A percentile compares a stretch with the other conserved stretches of the same genome.
Evolutionary conservation across 1,140 invertebrate genomes (phyloP).

Genomic region (Diachasma alloeum): DNA sequence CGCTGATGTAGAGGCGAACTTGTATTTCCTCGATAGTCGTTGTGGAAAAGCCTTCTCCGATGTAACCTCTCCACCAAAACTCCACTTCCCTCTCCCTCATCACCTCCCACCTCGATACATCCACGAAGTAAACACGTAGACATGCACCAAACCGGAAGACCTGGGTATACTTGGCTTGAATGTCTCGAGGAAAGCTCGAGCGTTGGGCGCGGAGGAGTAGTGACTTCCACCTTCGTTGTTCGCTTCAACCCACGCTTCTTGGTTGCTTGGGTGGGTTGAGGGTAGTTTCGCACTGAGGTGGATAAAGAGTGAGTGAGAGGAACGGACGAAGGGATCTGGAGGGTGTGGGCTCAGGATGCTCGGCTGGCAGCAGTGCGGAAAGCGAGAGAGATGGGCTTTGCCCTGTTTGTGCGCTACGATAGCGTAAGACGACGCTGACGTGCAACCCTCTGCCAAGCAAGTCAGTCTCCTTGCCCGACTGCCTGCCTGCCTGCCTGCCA

Average conservation of each 20-base stretch:
- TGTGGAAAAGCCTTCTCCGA: not conserved
- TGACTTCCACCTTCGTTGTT: constrained; percentile 31
- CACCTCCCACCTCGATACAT: constrained; percentile 18
- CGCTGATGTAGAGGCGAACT: constrained; percentile 24
- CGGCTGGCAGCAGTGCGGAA: not conserved
- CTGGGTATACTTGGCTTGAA: constrained; percentile 32
- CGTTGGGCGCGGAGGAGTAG: constrained; percentile 5
- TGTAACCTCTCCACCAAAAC: not conserved
- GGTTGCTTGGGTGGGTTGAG: constrained; percentile 8
- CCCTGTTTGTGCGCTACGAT: constrained; percentile 64
- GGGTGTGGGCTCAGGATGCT: constrained; percentile 15
- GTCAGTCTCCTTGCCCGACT: constrained; percentile 35
- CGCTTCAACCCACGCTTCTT: constrained; percentile 12
- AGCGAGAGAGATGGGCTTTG: constrained; percentile 19
- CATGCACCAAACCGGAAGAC: constrained; percentile 30
- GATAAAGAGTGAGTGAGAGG: not conserved
- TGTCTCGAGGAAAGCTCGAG: constrained; percentile 16
- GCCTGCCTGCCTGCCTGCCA: constrained; percentile 39
- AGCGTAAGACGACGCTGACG: constrained; percentile 63
- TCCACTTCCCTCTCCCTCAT: not conserved
- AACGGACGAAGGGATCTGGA: constrained; percentile 35
- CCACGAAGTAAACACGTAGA: not conserved
- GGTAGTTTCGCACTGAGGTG: not conserved
- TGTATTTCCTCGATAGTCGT: constrained; percentile 32
- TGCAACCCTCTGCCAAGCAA: constrained; percentile 55